A percentile compares a stretch with the other conserved stretches of the same genome.
Evolutionary conservation across 2,113 vertebrate species (phyloP).

Genomic region (Oncorhynchus tshawytscha): DNA sequence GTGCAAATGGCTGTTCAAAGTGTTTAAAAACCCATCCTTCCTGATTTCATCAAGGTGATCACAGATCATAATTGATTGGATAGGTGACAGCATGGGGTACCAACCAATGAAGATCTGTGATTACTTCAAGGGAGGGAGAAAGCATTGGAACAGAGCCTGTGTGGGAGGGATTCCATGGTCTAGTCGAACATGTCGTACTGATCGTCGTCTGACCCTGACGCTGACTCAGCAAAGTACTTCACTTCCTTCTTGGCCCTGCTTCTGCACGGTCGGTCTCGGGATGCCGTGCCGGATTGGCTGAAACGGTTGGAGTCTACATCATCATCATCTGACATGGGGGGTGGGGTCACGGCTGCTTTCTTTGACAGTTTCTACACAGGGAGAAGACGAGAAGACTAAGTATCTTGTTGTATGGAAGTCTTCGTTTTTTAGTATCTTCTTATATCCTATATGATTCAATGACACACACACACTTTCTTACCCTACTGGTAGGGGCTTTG

Average conservation of each 20-base stretch:
- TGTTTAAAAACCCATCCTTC: no score
- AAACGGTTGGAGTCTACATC: conserved; percentile 77
- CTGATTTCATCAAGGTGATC: no score
- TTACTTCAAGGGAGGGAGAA: no score
- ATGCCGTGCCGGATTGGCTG: conserved; percentile 67
- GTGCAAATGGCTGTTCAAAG: no score
- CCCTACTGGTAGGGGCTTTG: conserved; percentile 69
- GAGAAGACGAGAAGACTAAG: not conserved
- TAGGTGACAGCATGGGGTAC: no score
- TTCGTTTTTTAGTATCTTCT: no score
- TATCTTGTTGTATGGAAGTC: no score
- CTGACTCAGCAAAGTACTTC: conserved; percentile 90
- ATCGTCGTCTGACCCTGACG: conserved; percentile 74
- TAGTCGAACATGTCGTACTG: conserved; percentile 94
- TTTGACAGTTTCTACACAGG: conserved; percentile 79
- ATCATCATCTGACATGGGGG: conserved; percentile 69
- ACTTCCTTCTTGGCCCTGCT: conserved; percentile 93
- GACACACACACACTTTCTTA: not conserved
- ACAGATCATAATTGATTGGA: no score
- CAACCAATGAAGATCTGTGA: no score
- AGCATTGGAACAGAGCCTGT: no score
- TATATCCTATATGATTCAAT: no score
- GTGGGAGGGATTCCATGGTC: conserved; percentile 54
- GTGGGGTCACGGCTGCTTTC: conserved; percentile 62
- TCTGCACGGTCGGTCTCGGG: conserved; percentile 82